Percentiles rank a stretch among this genome's conserved stretches.
Evolutionary conservation across 2,113 vertebrate species (phyloP).

Genomic region (Grallaria varia): DNA sequence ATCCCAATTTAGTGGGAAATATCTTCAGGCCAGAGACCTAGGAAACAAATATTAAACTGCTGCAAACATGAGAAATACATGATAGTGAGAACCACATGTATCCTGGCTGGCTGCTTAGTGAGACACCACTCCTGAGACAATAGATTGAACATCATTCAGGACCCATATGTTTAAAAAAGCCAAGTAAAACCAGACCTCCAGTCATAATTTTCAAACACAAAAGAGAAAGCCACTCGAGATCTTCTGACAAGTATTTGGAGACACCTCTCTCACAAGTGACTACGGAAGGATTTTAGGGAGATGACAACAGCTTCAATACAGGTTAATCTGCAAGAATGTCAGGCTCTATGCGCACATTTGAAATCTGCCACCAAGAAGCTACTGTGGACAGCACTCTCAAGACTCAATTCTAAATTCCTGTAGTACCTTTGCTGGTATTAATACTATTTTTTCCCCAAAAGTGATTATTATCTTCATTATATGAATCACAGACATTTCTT

Average conservation of each 20-base stretch:
- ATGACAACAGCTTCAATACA: background rate
- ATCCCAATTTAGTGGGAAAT: background rate
- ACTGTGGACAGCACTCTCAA: background rate
- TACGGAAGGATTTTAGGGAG: background rate
- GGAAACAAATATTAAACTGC: background rate
- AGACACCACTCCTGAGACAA: background rate
- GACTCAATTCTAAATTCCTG: background rate
- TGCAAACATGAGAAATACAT: background rate
- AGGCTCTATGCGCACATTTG: background rate
- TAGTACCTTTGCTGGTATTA: background rate
- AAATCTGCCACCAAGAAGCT: background rate
- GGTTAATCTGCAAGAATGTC: background rate
- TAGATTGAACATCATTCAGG: background rate
- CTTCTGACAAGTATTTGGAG: background rate
- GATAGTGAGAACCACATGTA: fast-evolving
- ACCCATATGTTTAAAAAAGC: background rate
- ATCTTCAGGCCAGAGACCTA: background rate
- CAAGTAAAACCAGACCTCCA: background rate
- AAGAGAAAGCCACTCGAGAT: background rate
- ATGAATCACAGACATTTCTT: background rate
- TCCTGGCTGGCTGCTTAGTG: background rate
- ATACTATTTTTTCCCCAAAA: background rate
- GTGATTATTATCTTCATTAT: background rate
- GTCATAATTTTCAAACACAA: background rate
- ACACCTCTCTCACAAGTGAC: background rate